phyloP scores from a whole-genome alignment of 2,113 vertebrate species.

The Esox niger region DNA sequence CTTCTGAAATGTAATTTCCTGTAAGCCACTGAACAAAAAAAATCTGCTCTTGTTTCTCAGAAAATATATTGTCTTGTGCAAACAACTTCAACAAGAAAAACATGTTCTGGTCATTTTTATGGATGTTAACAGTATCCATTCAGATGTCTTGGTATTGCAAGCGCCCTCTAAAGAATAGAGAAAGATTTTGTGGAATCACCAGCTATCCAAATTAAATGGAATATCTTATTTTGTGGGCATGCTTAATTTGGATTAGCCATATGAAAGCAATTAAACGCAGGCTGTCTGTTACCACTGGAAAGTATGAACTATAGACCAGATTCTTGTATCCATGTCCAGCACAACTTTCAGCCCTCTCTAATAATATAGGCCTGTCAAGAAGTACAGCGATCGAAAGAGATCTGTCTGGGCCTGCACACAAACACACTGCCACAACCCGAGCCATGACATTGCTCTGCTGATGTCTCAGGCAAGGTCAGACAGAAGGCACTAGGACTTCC shows the following conservation, averaged over 20 bases:
- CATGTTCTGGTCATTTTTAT: conserved; percentile 46
- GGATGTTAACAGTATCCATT: conserved; percentile 57
- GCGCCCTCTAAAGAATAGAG: conserved; percentile 48
- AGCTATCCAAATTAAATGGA: conserved; percentile 66
- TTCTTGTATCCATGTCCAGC: conserved; percentile 37
- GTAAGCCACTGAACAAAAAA: conserved; percentile 60
- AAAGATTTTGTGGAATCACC: conserved; percentile 62
- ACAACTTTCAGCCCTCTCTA: conserved; percentile 25
- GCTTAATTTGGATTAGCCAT: conserved; percentile 74
- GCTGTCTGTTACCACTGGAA: conserved; percentile 66
- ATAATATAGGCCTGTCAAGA: neutral
- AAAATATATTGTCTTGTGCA: conserved; percentile 62
- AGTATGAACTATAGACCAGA: conserved; percentile 63
- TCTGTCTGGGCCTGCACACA: conserved; percentile 25
- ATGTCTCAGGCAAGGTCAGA: conserved; percentile 63
- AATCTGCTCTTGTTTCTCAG: conserved; percentile 47
- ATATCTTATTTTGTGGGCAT: conserved; percentile 66
- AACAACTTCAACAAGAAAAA: conserved; percentile 50
- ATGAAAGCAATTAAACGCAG: conserved; percentile 70
- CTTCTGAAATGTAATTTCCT: conserved; percentile 53
- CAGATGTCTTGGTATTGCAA: conserved; percentile 49
- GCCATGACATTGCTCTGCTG: conserved; percentile 2
- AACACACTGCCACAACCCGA: neutral
- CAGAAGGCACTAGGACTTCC: conserved; percentile 39
- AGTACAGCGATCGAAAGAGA: neutral